Percentiles rank a stretch among this genome's conserved stretches.
Conservation (phyloP, 2,113 vertebrate species). For the Cyprinus carpio region DNA sequence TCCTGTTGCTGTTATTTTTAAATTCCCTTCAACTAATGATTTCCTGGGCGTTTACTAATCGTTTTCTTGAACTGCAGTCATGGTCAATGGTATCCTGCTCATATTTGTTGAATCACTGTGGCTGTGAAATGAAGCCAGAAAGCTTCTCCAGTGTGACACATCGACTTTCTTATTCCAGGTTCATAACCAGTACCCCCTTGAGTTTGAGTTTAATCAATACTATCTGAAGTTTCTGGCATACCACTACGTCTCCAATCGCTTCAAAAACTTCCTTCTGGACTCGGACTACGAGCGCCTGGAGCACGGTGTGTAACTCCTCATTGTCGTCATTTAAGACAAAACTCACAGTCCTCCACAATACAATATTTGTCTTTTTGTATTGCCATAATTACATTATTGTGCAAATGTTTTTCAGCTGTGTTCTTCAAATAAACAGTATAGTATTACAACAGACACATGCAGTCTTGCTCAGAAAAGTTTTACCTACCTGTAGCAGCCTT, state of each 20-base stretch:
- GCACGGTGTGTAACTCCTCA: constrained; percentile 83
- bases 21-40: too few relatives aligned
- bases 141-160: constrained; percentile 15
- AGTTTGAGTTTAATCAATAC: constrained; percentile 99
- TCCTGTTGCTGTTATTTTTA: constrained; percentile 19
- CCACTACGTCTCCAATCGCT: constrained; percentile 95
- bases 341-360: background rate
- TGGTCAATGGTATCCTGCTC: too few relatives aligned
- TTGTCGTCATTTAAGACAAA: background rate
- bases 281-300: constrained; percentile 97
- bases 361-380: background rate
- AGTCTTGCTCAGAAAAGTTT: background rate
- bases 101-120: constrained; percentile 25
- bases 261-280: constrained; percentile 98
- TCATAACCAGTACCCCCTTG: constrained; percentile 90
- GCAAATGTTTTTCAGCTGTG: constrained; percentile 23
- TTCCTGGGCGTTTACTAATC: too few relatives aligned
- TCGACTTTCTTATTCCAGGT: constrained; percentile 76
- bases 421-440: background rate
- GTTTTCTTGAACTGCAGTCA: too few relatives aligned
- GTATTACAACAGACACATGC: background rate
- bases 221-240: constrained; percentile 98
- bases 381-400: background rate
- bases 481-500: background rate
- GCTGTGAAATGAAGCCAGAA: constrained; percentile 28